Percentiles rank a stretch among this genome's conserved stretches.
phyloP scores from a whole-genome alignment of 1,140 invertebrate species.

The Temnothorax longispinosus region DNA sequence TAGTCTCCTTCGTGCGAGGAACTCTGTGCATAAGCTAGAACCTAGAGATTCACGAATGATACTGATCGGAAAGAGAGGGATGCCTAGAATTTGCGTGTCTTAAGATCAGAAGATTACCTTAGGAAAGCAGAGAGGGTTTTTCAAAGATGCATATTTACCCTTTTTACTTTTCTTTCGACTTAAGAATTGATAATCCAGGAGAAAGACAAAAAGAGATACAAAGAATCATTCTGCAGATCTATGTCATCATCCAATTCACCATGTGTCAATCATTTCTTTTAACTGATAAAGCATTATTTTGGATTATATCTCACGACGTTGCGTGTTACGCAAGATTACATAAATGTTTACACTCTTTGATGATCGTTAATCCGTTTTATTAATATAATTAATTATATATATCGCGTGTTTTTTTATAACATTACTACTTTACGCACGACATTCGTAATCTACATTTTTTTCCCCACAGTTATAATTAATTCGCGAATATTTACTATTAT shows the following conservation, averaged over 20 bases:
- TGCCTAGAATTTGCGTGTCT: not conserved
- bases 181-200: not conserved
- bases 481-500: not conserved
- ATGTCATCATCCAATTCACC: no score
- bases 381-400: not conserved
- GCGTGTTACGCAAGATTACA: conserved; percentile 26
- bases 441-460: not conserved
- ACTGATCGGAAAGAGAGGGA: not conserved
- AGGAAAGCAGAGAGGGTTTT: not conserved
- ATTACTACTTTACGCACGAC: not conserved
- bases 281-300: not conserved
- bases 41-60: not conserved
- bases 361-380: not conserved
- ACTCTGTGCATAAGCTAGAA: not conserved
- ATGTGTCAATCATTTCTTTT: not conserved
- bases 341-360: not conserved
- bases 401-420: not conserved
- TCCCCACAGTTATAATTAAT: not conserved
- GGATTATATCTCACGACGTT: not conserved
- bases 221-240: not conserved
- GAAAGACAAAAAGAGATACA: not conserved
- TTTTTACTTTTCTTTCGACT: not conserved
- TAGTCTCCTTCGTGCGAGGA: not conserved
- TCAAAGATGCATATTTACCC: not conserved
- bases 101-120: not conserved